phyloP scores from a whole-genome alignment of 2,888 invertebrate species.

The Choreutis nemorana region DNA sequence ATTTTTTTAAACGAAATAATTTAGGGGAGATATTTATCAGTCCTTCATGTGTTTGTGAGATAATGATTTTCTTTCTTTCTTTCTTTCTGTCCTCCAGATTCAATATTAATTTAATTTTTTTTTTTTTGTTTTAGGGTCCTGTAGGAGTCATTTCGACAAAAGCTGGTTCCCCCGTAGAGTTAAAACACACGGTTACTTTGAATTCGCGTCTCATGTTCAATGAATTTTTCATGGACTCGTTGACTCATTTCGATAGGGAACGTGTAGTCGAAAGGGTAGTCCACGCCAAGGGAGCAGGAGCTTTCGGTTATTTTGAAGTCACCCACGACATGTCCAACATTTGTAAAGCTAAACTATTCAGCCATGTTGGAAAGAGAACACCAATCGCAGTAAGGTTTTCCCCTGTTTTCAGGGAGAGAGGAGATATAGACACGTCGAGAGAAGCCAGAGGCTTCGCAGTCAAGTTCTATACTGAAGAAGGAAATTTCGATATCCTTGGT shows the following conservation, averaged over 20 bases:
- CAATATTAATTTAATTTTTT: too few relatives aligned
- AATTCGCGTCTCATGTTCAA: conserved; percentile 84
- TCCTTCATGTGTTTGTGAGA: too few relatives aligned
- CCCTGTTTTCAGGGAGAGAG: conserved; percentile 82
- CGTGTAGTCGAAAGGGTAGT: conserved; percentile 92
- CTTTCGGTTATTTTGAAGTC: conserved; percentile 84
- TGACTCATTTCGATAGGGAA: conserved; percentile 84
- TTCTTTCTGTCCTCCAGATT: too few relatives aligned
- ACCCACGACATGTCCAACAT: conserved; percentile 82
- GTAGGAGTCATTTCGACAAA: conserved; percentile 73
- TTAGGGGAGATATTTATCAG: too few relatives aligned
- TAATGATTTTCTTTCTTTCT: too few relatives aligned
- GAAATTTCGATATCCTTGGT: conserved; percentile 90
- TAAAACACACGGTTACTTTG: conserved; percentile 74
- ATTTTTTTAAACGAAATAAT: too few relatives aligned
- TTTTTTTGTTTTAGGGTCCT: conserved; percentile 48
- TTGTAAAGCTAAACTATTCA: conserved; percentile 77
- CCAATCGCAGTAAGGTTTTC: conserved; percentile 80
- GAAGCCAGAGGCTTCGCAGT: conserved; percentile 90
- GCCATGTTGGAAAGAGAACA: conserved; percentile 75
- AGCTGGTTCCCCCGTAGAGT: conserved; percentile 79
- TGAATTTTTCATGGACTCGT: conserved; percentile 74
- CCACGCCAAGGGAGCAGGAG: conserved; percentile 92
- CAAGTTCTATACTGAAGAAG: conserved; percentile 90
- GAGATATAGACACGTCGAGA: conserved; percentile 84